A percentile compares a stretch with the other conserved stretches of the same genome.
Conservation (phyloP, 2,888 invertebrate species). For the Dascillus cervinus region DNA sequence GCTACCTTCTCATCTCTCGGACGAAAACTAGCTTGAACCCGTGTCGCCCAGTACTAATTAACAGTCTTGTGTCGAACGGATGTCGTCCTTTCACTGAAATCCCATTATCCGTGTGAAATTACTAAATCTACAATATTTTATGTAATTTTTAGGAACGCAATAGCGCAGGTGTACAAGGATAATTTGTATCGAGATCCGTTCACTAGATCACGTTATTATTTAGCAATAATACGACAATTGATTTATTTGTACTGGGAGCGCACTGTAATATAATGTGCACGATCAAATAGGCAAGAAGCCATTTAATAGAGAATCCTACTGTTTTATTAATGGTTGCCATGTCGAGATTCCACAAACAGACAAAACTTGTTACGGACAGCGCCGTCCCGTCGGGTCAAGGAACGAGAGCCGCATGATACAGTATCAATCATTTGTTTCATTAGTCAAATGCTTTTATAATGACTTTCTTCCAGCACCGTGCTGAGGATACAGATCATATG, state of each 20-base stretch:
- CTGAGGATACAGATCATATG: slow-evolving; percentile 16
- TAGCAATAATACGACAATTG: slow-evolving; percentile 31
- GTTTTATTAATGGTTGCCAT: slow-evolving; percentile 38
- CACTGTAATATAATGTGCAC: slow-evolving; percentile 31
- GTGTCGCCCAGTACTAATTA: slow-evolving; percentile 17
- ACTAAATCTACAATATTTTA: slow-evolving; percentile 11
- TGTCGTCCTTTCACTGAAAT: slow-evolving; percentile 5
- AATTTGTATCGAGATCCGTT: slow-evolving; percentile 25
- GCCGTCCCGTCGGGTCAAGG: slow-evolving; percentile 27
- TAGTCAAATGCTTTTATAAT: slow-evolving; percentile 39
- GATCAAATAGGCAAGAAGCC: slow-evolving; percentile 34
- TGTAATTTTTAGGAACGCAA: slow-evolving; percentile 5
- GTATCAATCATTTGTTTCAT: slow-evolving; percentile 40
- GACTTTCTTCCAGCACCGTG: slow-evolving; percentile 28
- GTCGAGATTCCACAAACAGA: slow-evolving; percentile 35
- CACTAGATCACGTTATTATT: slow-evolving; percentile 29
- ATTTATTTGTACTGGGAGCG: slow-evolving; percentile 30
- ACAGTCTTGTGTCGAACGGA: slow-evolving; percentile 8
- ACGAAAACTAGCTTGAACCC: slow-evolving; percentile 14
- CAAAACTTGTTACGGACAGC: slow-evolving; percentile 32
- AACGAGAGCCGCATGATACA: slow-evolving; percentile 32
- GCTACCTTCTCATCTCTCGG: slow-evolving; percentile 18
- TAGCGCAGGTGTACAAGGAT: slow-evolving; percentile 23
- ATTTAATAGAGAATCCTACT: slow-evolving; percentile 35
- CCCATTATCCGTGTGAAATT: slow-evolving; percentile 4